Percentiles rank a stretch among this genome's conserved stretches.
Conservation (phyloP, 2,797 vertebrate species). For the Semotilus atromaculatus region DNA sequence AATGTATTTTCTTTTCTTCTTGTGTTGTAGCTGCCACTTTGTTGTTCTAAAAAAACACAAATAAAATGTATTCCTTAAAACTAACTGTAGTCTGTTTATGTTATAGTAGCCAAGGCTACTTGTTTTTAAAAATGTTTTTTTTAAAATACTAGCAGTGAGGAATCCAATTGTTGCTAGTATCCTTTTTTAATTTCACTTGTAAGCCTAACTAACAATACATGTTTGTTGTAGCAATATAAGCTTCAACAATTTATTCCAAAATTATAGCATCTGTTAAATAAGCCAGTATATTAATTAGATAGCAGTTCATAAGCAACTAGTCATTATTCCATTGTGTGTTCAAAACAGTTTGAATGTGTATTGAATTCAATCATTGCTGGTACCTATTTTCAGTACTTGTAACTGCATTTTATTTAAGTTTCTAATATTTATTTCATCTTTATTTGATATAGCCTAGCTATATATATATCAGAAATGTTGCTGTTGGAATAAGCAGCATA, state of each 20-base stretch:
- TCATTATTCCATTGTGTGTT: neutral
- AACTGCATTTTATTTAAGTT: neutral
- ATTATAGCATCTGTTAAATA: neutral
- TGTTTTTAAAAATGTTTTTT: neutral
- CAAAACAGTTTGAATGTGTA: neutral
- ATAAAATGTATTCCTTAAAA: neutral
- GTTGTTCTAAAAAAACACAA: neutral
- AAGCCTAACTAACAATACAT: neutral
- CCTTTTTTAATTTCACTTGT: neutral
- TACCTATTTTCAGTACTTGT: neutral
- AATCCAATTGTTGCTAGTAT: neutral
- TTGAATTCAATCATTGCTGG: neutral
- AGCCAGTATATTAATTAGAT: neutral
- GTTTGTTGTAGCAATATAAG: neutral
- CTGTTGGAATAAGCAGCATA: neutral
- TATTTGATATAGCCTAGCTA: neutral
- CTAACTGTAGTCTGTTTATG: neutral
- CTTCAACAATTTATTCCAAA: neutral
- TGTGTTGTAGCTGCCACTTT: neutral
- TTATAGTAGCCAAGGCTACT: neutral
- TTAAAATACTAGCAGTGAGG: neutral
- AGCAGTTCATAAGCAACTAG: neutral
- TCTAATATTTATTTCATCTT: neutral
- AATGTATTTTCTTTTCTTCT: too few species aligned
- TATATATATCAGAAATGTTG: neutral